Base-by-base conservation (phyloP, 2,888 invertebrate species). In the Listrodromus nycthemerus region DNA sequence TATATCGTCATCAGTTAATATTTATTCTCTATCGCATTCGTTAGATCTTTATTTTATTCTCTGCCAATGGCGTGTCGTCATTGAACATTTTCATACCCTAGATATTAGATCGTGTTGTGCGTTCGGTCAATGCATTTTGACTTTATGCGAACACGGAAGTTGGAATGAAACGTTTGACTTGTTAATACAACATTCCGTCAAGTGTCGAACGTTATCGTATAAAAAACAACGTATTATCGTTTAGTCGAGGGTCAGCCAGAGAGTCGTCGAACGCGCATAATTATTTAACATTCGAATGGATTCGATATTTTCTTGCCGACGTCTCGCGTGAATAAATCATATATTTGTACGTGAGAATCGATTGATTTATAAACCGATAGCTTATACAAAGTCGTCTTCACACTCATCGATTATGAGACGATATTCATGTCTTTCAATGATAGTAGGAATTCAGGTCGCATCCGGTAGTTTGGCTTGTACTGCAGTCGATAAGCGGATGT, bases 381-480 rank as follows among this genome's bases (percentile, higher is more conserved):
- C 0, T 70, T 27, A 19, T 8, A 55, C 30, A 30, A 52, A 50
- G 30, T 52, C 30, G 30, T 27, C 50, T 69, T 27, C n/a, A 30
- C 48, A 27, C 30, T 13, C 19, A 30, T 52, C 52, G 8, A 70
- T 19, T n/a, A 5, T 52, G n/a, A 0, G 19, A 19, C 16, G 30
- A 30, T 30, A 27, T 33, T 8, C 21, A 10, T 37, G 58, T 70
- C 75, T 65, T 66, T 24, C 41, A 45, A 79, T 37, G 24, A 30
- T 52, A 50, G 55, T 30, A 37, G 30, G 8, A 37, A 79, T 79
- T 79, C 37, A 70, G 79, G 79, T 79, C 83, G 66, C 58, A 75
- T 74, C 58, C n/a, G 33, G 55, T 21, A 55, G 2, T 55, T 71
- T 48, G 75, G 79, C 63, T 80, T 24, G 55, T 16, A 66, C 74